Evolutionary conservation across 2,797 vertebrate species (phyloP).

Genomic region (Molossus molossus): DNA sequence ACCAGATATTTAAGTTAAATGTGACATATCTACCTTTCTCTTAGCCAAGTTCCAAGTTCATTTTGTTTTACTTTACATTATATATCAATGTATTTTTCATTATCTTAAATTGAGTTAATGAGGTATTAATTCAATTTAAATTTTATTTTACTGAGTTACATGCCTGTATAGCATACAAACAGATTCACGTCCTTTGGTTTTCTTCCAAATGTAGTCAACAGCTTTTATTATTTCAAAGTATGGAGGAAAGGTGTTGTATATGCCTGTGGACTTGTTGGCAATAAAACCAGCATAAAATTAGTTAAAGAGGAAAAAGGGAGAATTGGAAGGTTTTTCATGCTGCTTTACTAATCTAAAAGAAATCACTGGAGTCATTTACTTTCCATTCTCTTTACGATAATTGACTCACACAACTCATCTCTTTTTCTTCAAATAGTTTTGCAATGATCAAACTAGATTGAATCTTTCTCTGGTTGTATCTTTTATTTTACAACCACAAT

Average conservation of each 20-base stretch:
- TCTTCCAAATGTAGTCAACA: slow-evolving; percentile 85
- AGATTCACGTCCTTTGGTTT: slow-evolving; percentile 86
- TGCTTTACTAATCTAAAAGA: slow-evolving; percentile 85
- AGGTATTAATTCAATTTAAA: slow-evolving; percentile 82
- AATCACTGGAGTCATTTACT: slow-evolving; percentile 82
- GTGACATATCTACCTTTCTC: background rate
- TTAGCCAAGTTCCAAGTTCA: slow-evolving; percentile 15
- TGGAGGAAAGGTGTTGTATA: slow-evolving; percentile 85
- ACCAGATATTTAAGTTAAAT: background rate
- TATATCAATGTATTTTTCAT: slow-evolving; percentile 74
- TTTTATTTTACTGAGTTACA: slow-evolving; percentile 85
- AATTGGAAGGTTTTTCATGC: slow-evolving; percentile 85
- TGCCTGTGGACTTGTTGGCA: slow-evolving; percentile 84
- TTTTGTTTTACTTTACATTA: slow-evolving; percentile 72
- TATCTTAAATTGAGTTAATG: slow-evolving; percentile 83
- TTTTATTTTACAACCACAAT: slow-evolving; percentile 79
- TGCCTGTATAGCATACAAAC: slow-evolving; percentile 74
- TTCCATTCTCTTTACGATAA: slow-evolving; percentile 86
- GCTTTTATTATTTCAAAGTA: slow-evolving; percentile 85
- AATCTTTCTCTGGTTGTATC: slow-evolving; percentile 75
- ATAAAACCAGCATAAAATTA: slow-evolving; percentile 88
- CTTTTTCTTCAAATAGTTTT: slow-evolving; percentile 85
- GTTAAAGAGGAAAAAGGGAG: slow-evolving; percentile 84
- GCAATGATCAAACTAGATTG: slow-evolving; percentile 79
- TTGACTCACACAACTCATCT: slow-evolving; percentile 84